Percentiles rank a stretch among this genome's conserved stretches.
Conservation (phyloP, 1,140 invertebrate genomes). For the Cyclina sinensis region DNA sequence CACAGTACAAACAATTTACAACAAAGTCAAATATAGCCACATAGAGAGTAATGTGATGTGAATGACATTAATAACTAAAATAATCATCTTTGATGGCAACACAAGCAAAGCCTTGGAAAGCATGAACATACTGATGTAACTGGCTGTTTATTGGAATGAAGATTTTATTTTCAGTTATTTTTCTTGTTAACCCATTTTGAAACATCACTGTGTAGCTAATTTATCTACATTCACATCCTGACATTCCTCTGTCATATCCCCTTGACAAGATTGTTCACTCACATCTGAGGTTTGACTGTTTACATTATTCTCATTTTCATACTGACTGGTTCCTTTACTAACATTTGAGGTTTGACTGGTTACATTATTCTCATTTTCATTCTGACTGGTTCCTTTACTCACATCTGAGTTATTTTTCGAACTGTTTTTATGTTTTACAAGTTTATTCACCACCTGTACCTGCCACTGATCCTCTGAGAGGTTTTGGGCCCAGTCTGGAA, state of each 20-base stretch:
- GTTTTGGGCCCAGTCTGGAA: constrained; percentile 81
- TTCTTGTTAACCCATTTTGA: not conserved
- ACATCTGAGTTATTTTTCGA: constrained; percentile 5
- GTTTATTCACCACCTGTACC: constrained; percentile 68
- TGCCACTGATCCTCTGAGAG: constrained; percentile 82
- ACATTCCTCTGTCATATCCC: not conserved
- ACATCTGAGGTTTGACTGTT: not conserved
- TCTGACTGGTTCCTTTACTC: constrained; percentile 20
- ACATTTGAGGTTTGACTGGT: not conserved
- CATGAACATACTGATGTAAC: too few species aligned
- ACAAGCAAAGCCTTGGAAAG: too few species aligned
- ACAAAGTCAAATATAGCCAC: too few species aligned
- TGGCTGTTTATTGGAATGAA: too few species aligned
- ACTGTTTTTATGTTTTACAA: constrained; percentile 40
- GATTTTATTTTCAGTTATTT: too few species aligned
- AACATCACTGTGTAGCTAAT: not conserved
- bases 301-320: not conserved
- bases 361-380: not conserved
- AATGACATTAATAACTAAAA: too few species aligned
- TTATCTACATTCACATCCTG: not conserved
- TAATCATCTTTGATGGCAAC: too few species aligned
- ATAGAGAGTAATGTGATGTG: too few species aligned
- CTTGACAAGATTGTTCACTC: not conserved
- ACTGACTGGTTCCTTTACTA: constrained; percentile 15
- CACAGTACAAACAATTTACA: too few species aligned